Evolutionary conservation across 2,113 vertebrate species (phyloP).

Genomic region (Pelodiscus sinensis): DNA sequence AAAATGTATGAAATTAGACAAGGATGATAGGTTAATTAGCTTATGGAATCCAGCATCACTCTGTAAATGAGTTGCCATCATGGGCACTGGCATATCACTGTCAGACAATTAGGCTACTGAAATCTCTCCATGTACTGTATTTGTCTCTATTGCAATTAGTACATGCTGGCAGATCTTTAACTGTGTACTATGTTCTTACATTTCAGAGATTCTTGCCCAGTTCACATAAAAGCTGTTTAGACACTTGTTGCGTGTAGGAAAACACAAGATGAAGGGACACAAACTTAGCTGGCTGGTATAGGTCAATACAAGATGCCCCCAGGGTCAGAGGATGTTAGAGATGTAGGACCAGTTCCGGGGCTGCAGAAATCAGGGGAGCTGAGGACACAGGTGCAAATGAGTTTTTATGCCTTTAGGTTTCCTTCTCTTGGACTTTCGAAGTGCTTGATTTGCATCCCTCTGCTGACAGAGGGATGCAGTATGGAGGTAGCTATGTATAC

Average conservation of each 20-base stretch:
- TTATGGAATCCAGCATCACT: neutral
- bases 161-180: neutral
- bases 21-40: neutral
- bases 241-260: neutral
- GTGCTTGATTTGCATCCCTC: too few relatives aligned
- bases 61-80: neutral
- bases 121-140: neutral
- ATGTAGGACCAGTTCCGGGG: neutral
- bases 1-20: neutral
- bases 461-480: too few relatives aligned
- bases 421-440: neutral
- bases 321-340: neutral
- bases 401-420: neutral
- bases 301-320: neutral
- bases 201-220: neutral
- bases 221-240: neutral
- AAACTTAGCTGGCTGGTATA: neutral
- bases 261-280: neutral
- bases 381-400: neutral
- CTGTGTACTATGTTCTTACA: neutral
- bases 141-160: neutral
- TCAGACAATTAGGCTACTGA: neutral
- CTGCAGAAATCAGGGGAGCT: neutral
- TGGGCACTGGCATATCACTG: neutral
- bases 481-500: neutral